These are phyloP conservation scores for Sceliomorpha sp. DNA, from an alignment of 2,888 invertebrate genomes.

Conservation along the genomic window DNA sequence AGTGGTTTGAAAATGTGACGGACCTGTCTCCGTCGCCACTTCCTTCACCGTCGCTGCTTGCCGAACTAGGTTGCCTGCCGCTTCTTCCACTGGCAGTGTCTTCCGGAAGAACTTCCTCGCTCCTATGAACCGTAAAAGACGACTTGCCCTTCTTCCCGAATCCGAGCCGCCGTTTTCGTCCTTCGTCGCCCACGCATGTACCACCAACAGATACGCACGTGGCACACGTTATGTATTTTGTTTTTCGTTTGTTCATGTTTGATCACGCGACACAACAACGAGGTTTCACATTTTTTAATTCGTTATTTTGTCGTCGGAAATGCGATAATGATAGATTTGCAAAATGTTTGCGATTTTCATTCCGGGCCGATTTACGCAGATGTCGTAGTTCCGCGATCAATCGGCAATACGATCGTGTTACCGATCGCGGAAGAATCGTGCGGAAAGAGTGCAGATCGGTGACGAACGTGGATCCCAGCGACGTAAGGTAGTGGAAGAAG, in stretches of 20 bases:
- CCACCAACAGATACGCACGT: constrained; percentile 77
- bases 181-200: constrained; percentile 83
- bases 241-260: constrained; percentile 59
- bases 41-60: constrained; percentile 95
- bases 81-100: constrained; percentile 82
- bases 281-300: constrained; percentile 17
- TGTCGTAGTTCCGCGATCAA: constrained; percentile 69
- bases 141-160: constrained; percentile 97
- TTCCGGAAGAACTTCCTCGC: constrained; percentile 97
- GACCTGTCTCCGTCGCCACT: constrained; percentile 93
- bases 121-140: constrained; percentile 98
- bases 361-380: constrained; percentile 51
- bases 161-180: constrained; percentile 96
- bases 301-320: constrained; percentile 33
- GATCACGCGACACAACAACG: constrained; percentile 38
- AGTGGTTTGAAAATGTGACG: constrained; percentile 61
- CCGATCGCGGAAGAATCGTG: constrained; percentile 61
- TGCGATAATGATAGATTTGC: constrained; percentile 41
- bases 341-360: constrained; percentile 44
- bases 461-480: constrained; percentile 73
- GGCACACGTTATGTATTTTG: constrained; percentile 71
- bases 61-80: constrained; percentile 91
- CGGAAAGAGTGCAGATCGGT: constrained; percentile 70
- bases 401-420: constrained; percentile 61
- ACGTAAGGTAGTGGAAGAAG: constrained; percentile 69